Evolutionary conservation across 2,113 vertebrate species (phyloP).

Genomic region (Galemys pyrenaicus): DNA sequence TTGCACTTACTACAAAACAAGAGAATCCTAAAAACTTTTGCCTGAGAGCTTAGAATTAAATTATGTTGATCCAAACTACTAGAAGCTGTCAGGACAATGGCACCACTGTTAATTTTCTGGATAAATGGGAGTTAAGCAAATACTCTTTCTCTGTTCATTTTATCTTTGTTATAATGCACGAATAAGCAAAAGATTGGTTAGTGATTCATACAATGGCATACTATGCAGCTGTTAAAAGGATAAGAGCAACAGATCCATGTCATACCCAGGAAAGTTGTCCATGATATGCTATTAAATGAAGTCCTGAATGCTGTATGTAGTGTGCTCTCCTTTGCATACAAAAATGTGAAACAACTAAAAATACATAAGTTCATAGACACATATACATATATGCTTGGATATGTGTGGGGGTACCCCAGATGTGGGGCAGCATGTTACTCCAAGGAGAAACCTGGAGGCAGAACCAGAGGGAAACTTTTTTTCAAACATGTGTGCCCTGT

Average conservation of each 20-base stretch:
- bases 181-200: conserved; percentile 22
- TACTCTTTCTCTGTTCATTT: neutral
- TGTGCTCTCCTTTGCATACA: neutral
- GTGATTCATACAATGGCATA: neutral
- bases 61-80: neutral
- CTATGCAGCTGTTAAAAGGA: neutral
- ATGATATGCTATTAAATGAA: neutral
- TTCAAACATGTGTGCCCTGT: neutral
- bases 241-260: neutral
- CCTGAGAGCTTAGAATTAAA: neutral
- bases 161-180: neutral
- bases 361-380: neutral
- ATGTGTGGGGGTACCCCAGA: neutral
- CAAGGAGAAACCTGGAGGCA: neutral
- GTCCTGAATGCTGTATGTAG: neutral
- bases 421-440: neutral
- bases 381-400: neutral
- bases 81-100: neutral
- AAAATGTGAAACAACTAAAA: neutral
- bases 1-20: no score
- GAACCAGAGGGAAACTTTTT: neutral
- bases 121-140: neutral
- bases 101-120: neutral
- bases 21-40: neutral
- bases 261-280: neutral